Evolutionary conservation across 2,113 vertebrate species (phyloP).

Genomic region (Prinia subflava): DNA sequence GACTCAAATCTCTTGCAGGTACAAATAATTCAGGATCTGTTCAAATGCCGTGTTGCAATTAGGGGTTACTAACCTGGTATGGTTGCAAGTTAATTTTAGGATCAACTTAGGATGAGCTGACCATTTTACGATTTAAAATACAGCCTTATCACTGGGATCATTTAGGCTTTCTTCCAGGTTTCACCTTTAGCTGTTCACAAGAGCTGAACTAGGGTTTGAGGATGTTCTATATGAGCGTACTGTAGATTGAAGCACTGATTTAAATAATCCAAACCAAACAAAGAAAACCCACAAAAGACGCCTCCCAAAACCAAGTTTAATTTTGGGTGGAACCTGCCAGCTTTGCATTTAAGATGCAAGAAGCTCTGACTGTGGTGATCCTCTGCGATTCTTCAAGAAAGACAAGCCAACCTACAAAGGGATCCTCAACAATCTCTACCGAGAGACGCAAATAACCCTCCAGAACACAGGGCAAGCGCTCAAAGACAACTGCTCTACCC

Average conservation of each 20-base stretch:
- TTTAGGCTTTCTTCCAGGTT: slow-evolving; percentile 20
- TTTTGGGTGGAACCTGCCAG: not conserved
- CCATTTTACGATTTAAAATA: accelerated
- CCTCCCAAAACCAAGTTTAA: not conserved
- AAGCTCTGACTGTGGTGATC: not conserved
- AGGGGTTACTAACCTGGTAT: not conserved
- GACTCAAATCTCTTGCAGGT: not conserved
- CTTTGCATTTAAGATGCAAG: not conserved
- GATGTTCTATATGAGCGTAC: not conserved
- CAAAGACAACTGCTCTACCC: accelerated
- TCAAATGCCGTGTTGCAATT: not conserved
- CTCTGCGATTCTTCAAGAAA: not conserved
- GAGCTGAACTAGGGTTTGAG: not conserved
- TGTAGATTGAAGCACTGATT: not conserved
- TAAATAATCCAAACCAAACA: not conserved
- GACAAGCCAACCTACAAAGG: not conserved
- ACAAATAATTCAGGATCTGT: not conserved
- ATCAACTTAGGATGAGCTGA: not conserved
- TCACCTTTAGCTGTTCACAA: not conserved
- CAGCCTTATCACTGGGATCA: not conserved
- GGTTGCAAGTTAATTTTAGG: not conserved
- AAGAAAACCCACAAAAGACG: not conserved
- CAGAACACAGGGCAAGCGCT: not conserved
- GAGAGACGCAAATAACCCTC: not conserved
- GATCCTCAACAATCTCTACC: not conserved